Percentiles rank a stretch among this genome's conserved stretches.
These are phyloP conservation scores for Alethe diademata DNA, from an alignment of 2,113 vertebrate species.

Conservation along the genomic window DNA sequence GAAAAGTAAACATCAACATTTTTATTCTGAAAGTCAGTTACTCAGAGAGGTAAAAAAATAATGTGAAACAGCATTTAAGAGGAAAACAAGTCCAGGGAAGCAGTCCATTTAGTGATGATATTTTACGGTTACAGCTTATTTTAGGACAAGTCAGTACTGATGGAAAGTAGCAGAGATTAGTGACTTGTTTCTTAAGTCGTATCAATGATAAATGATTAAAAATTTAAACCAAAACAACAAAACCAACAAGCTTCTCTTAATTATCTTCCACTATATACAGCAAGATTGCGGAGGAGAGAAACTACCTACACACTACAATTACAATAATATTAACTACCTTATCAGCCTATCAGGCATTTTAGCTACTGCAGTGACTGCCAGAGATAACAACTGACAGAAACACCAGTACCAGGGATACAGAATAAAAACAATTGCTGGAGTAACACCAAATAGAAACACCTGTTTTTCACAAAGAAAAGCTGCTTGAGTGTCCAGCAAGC, in stretches of 20 bases:
- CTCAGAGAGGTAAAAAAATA: not conserved
- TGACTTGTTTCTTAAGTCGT: not conserved
- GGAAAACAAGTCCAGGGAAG: slow-evolving; percentile 14
- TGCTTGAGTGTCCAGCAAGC: not conserved
- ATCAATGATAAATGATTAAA: not conserved
- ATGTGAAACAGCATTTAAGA: not conserved
- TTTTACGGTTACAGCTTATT: not conserved
- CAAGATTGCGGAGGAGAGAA: not conserved
- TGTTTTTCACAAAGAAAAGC: not conserved
- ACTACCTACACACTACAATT: not conserved
- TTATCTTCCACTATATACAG: not conserved
- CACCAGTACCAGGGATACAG: not conserved
- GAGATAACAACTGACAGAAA: not conserved
- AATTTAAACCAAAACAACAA: not conserved
- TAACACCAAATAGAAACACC: not conserved
- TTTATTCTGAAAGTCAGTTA: slow-evolving; percentile 1
- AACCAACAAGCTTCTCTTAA: not conserved
- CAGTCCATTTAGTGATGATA: not conserved
- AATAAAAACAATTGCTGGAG: not conserved
- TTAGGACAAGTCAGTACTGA: not conserved
- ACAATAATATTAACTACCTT: not conserved
- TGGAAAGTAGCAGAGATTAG: not conserved
- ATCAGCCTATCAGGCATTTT: not conserved
- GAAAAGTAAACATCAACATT: not conserved
- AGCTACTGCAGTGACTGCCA: not conserved